Percentiles rank a stretch among this genome's conserved stretches.
Evolutionary conservation across 2,888 invertebrate genomes (phyloP).

Genomic region (Eurois occulta): DNA sequence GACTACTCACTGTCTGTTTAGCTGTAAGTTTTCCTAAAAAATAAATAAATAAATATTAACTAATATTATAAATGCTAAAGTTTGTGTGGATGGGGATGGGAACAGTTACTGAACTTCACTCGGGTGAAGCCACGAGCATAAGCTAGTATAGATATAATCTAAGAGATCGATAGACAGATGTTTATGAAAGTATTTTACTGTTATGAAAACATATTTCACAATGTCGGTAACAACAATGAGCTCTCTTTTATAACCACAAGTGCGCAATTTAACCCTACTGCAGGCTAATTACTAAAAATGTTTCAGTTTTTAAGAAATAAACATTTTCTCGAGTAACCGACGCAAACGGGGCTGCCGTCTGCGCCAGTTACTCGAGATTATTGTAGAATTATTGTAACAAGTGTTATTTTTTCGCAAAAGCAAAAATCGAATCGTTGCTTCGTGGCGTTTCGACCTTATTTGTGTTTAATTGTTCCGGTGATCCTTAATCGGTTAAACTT

Average conservation of each 20-base stretch:
- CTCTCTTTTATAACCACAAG: neutral
- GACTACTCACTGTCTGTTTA: too few species aligned
- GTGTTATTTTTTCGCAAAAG: neutral
- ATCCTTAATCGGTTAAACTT: neutral
- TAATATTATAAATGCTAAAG: too few species aligned
- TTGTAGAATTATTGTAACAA: neutral
- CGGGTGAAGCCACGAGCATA: too few species aligned
- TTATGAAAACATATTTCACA: neutral
- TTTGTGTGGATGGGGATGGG: too few species aligned
- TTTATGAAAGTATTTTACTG: neutral
- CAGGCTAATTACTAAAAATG: neutral
- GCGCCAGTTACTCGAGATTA: too few species aligned
- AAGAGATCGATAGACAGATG: neutral
- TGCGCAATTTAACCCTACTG: neutral
- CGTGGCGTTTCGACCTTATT: neutral
- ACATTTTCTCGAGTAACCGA: neutral
- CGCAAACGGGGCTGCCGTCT: too few species aligned
- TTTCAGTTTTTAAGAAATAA: constrained; percentile 3
- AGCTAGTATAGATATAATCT: too few species aligned
- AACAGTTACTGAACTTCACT: too few species aligned
- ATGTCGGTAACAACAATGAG: neutral
- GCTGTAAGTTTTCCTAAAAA: too few species aligned
- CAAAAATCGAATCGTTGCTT: neutral
- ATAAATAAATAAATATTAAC: too few species aligned
- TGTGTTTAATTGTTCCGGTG: neutral